Conservation (phyloP, 2,113 vertebrate species). For the crab-eating macaque (Macaca fascicularis) region DNA sequence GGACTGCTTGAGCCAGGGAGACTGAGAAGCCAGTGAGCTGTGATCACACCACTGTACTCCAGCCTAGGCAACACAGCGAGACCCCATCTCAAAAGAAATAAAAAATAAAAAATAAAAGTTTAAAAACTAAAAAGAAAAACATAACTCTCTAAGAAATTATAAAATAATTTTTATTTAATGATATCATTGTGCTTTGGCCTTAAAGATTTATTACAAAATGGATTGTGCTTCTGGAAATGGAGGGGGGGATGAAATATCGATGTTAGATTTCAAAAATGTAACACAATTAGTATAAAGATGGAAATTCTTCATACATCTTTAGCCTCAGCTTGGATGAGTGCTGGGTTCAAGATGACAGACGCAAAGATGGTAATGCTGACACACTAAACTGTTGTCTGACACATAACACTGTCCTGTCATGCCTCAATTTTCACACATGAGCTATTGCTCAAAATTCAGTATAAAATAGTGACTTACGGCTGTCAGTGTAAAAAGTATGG, state of each 20-base stretch:
- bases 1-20: too few relatives aligned
- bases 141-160: neutral
- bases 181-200: neutral
- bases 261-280: neutral
- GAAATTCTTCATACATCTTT: neutral
- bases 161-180: neutral
- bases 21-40: too few relatives aligned
- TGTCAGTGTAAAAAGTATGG: neutral
- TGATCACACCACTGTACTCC: too few relatives aligned
- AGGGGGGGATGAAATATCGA: neutral
- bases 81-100: too few relatives aligned
- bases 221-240: neutral
- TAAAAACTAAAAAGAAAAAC: neutral
- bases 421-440: neutral
- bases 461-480: neutral
- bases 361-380: neutral
- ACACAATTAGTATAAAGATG: neutral
- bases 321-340: neutral
- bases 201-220: neutral
- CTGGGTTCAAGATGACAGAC: neutral
- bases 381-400: neutral
- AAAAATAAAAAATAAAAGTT: too few relatives aligned
- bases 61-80: too few relatives aligned
- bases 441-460: neutral
- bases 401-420: neutral